phyloP scores from a whole-genome alignment of 2,888 invertebrate species.

The Acanthacorydalis orientalis region DNA sequence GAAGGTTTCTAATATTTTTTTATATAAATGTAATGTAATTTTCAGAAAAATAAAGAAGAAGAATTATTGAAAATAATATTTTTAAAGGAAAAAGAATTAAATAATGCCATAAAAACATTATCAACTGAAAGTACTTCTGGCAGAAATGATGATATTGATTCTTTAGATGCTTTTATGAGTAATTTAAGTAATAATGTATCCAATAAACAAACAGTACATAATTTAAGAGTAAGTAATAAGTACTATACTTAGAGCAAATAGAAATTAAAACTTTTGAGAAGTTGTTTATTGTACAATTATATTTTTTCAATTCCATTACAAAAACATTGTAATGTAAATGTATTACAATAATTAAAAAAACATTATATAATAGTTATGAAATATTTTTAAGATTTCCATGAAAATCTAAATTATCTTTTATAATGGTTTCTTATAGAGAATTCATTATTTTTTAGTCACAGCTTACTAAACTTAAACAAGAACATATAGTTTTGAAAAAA shows the following conservation, averaged over 20 bases:
- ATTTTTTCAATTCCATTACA: constrained; percentile 10
- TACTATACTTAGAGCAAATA: too few species aligned
- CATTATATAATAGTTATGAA: too few species aligned
- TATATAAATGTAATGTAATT: constrained; percentile 9
- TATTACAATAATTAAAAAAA: too few species aligned
- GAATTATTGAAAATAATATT: constrained; percentile 32
- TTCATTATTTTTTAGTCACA: constrained; percentile 29
- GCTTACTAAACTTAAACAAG: constrained; percentile 47
- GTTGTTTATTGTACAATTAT: background rate
- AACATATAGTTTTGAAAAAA: constrained; percentile 48
- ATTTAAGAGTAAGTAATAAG: constrained; percentile 40
- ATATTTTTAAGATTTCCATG: too few species aligned
- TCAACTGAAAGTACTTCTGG: constrained; percentile 22
- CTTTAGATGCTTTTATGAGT: constrained; percentile 72
- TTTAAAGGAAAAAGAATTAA: constrained; percentile 37
- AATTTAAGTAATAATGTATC: constrained; percentile 32
- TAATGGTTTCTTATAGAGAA: too few species aligned
- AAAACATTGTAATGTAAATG: constrained; percentile 11
- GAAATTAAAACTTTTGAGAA: too few species aligned
- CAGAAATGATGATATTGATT: constrained; percentile 39
- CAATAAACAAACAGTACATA: constrained; percentile 39
- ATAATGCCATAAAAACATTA: constrained; percentile 26
- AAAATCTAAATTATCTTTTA: too few species aligned
- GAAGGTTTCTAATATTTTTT: too few species aligned
- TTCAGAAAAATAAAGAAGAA: constrained; percentile 43